phyloP scores from a whole-genome alignment of 1,140 invertebrate genomes.

The Halictus rubicundus region DNA sequence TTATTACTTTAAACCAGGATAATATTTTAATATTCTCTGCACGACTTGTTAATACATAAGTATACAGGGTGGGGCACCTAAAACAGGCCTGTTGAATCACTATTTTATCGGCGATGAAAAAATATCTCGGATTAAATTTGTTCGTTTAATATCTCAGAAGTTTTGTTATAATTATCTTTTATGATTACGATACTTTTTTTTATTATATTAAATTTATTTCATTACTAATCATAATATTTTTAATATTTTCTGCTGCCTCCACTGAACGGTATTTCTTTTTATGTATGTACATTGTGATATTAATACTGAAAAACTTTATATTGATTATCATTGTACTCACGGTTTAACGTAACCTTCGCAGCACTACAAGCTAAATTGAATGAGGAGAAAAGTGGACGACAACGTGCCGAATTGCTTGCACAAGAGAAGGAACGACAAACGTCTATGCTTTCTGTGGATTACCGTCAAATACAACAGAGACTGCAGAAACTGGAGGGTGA shows the following conservation, averaged over 20 bases:
- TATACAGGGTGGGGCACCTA: too few species aligned
- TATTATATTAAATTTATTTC: not conserved
- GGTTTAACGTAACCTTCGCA: slow-evolving; percentile 72
- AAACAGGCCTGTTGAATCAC: too few species aligned
- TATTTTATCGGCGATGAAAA: too few species aligned
- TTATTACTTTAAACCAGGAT: not conserved
- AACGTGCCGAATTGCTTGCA: slow-evolving; percentile 89
- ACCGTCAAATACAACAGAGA: slow-evolving; percentile 93
- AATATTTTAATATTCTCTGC: too few species aligned
- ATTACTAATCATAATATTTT: slow-evolving; percentile 29
- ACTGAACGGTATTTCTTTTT: slow-evolving; percentile 33
- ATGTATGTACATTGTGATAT: slow-evolving; percentile 55
- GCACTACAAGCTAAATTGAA: slow-evolving; percentile 94
- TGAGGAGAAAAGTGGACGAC: slow-evolving; percentile 92
- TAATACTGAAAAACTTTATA: not conserved
- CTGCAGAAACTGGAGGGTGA: slow-evolving; percentile 95
- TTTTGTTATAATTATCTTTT: too few species aligned
- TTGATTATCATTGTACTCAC: not conserved
- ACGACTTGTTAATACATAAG: too few species aligned
- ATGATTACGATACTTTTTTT: not conserved
- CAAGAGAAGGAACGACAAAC: slow-evolving; percentile 97
- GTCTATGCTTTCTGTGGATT: slow-evolving; percentile 96
- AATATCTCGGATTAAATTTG: too few species aligned
- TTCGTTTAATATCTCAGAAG: too few species aligned
- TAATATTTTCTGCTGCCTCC: slow-evolving; percentile 47